These are phyloP conservation scores for Erethizon dorsatum DNA, from an alignment of 2,797 vertebrate species.

Conservation along the genomic window DNA sequence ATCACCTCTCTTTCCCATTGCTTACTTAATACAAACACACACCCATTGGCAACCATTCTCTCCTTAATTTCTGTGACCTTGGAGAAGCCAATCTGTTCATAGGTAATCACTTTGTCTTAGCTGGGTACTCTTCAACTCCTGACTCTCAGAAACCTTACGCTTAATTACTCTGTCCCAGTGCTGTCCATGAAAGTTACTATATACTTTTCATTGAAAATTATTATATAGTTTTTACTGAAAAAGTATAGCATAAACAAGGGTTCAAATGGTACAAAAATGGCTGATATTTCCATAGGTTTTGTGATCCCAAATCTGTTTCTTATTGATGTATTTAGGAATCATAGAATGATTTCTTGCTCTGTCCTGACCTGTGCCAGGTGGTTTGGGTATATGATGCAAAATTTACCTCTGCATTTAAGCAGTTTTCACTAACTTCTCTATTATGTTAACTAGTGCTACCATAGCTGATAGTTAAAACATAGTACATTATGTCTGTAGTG, in stretches of 20 bases:
- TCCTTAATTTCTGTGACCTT: not conserved
- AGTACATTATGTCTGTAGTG: not conserved
- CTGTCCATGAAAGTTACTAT: not conserved
- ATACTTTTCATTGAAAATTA: not conserved
- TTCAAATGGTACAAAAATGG: not conserved
- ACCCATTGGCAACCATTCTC: not conserved
- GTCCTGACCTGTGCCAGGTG: not conserved
- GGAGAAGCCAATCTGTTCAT: not conserved
- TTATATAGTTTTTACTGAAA: not conserved
- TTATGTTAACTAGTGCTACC: not conserved
- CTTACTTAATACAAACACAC: not conserved
- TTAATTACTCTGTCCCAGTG: not conserved
- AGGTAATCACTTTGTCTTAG: not conserved
- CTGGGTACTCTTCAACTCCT: not conserved
- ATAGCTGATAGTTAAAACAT: not conserved
- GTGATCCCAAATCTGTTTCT: not conserved
- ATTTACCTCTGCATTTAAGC: not conserved
- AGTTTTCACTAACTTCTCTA: not conserved
- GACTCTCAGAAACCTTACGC: not conserved
- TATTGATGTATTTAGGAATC: not conserved
- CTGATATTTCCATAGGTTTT: not conserved
- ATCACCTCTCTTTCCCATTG: not conserved
- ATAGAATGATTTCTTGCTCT: slow-evolving; percentile 10
- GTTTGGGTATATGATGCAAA: not conserved
- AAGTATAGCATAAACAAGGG: not conserved